phyloP scores from a whole-genome alignment of 2,113 vertebrate genomes.

The Odocoileus virginianus region DNA sequence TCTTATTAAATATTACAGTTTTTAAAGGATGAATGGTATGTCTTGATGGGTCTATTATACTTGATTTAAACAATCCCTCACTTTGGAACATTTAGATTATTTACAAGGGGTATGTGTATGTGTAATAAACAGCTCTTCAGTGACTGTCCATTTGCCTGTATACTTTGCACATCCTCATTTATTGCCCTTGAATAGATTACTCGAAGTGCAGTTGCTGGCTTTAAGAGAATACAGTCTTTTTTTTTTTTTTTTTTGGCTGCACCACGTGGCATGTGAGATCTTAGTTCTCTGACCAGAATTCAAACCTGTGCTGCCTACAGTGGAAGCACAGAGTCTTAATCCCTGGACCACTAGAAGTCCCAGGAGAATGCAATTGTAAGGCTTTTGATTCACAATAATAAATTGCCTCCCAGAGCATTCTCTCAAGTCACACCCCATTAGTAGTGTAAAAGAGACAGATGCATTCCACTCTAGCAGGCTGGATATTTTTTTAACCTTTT shows the following conservation, averaged over 20 bases:
- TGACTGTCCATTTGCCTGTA: not conserved
- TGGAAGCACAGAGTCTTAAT: not conserved
- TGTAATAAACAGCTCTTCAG: not conserved
- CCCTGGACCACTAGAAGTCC: not conserved
- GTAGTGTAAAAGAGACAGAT: not conserved
- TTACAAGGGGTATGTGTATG: not conserved
- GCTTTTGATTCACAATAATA: not conserved
- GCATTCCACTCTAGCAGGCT: not conserved
- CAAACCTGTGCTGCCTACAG: not conserved
- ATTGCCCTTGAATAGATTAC: not conserved
- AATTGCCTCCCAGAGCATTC: not conserved
- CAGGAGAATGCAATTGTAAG: not conserved
- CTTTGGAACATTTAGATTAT: not conserved
- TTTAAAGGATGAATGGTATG: not conserved
- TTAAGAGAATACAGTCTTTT: not conserved
- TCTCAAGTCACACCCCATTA: not conserved
- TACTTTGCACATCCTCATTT: not conserved
- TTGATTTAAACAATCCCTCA: not conserved
- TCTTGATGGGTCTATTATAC: not conserved
- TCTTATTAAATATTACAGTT: not conserved
- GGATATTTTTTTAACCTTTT: not conserved
- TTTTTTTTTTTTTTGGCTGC: not conserved
- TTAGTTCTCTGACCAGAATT: not conserved
- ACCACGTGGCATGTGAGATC: not conserved
- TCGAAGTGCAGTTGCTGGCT: not conserved